Evolutionary conservation across 2,888 invertebrate genomes (phyloP).

Genomic region (Parnassius smintheus): DNA sequence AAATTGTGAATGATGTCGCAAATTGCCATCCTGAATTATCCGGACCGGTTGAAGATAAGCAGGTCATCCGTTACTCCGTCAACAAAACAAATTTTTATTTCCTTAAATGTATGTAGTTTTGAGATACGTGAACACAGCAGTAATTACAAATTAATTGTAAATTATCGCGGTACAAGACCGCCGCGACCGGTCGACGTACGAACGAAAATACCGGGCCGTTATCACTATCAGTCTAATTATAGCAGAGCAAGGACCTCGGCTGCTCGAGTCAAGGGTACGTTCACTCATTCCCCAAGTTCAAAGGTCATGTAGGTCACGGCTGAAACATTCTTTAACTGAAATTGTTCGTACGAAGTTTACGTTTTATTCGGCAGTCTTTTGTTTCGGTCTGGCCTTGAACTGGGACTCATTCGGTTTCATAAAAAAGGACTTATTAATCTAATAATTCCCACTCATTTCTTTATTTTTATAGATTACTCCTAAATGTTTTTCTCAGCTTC

Average conservation of each 20-base stretch:
- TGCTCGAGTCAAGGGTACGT: conserved; percentile 75
- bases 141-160: conserved; percentile 17
- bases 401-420: conserved; percentile 9
- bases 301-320: conserved; percentile 70
- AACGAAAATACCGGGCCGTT: conserved; percentile 53
- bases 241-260: conserved; percentile 58
- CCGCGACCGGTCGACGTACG: conserved; percentile 33
- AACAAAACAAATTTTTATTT: no score
- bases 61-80: no score
- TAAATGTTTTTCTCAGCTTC: no score
- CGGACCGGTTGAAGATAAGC: no score
- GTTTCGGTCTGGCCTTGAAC: conserved; percentile 37
- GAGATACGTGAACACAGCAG: no score
- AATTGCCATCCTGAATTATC: no score
- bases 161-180: conserved; percentile 22
- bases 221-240: conserved; percentile 68
- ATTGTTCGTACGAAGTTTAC: conserved; percentile 24
- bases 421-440: no score
- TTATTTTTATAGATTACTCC: no score
- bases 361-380: conserved; percentile 31
- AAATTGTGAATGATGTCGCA: no score
- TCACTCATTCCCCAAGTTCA: conserved; percentile 71
- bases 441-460: no score
- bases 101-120: no score
- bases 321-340: conserved; percentile 29